phyloP scores from a whole-genome alignment of 2,797 vertebrate species.

The Sandelia bainsii region DNA sequence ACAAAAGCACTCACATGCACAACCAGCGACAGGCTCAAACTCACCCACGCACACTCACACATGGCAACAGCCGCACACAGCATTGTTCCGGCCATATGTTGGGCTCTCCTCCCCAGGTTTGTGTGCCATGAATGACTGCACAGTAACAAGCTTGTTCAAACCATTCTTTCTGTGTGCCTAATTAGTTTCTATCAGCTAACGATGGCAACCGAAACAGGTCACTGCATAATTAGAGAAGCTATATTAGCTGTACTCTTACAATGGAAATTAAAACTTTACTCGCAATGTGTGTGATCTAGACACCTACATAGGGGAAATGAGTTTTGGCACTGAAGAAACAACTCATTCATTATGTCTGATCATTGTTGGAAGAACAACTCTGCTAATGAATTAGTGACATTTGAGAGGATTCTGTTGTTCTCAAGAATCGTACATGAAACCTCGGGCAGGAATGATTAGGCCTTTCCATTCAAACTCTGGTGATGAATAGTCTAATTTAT shows the following conservation, averaged over 20 bases:
- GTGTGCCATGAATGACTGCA: slow-evolving; percentile 49
- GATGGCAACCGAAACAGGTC: slow-evolving; percentile 43
- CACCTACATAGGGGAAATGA: not conserved
- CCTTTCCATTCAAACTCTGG: slow-evolving; percentile 1
- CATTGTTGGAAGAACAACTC: slow-evolving; percentile 1
- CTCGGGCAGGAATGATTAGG: not conserved
- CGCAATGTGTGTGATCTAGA: not conserved
- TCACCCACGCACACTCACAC: slow-evolving; percentile 5
- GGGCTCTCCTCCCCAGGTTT: slow-evolving; percentile 43
- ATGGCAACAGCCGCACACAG: slow-evolving; percentile 1
- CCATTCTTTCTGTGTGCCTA: slow-evolving; percentile 44
- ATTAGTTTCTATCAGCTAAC: slow-evolving; percentile 63
- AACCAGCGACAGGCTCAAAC: slow-evolving; percentile 13
- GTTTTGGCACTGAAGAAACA: slow-evolving; percentile 8
- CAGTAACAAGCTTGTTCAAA: slow-evolving; percentile 64
- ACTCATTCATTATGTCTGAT: slow-evolving; percentile 2
- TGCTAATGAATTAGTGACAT: slow-evolving; percentile 14
- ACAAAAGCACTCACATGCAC: not conserved
- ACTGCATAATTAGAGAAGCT: slow-evolving; percentile 39
- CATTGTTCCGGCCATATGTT: slow-evolving; percentile 55
- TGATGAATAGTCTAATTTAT: not conserved
- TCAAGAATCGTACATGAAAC: not conserved
- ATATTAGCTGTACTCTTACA: not conserved
- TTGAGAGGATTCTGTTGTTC: not conserved
- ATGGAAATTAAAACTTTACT: slow-evolving; percentile 2